Evolutionary conservation across 2,888 invertebrate genomes (phyloP), one percentile per base, ranked within the genome.

Genomic region (Agrochola litura): DNA sequence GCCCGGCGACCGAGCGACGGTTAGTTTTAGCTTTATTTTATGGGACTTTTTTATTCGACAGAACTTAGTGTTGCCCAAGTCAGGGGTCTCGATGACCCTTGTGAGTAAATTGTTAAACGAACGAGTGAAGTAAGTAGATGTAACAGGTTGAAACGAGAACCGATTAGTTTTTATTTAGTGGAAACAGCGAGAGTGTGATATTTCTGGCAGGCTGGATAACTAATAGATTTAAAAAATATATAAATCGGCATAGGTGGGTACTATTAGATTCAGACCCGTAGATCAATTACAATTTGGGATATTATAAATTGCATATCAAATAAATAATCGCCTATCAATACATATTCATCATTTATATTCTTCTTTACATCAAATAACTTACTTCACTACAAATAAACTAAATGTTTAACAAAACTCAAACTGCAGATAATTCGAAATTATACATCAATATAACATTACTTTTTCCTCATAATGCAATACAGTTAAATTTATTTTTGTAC

Each of bases 11-110:
- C 91, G 89, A 87, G 90, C 89, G 86, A 88, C 90, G 89, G 91
- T 93, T 92, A 92, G 92, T 92, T 93, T 89, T 88, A 89, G 90
- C 91, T 92, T 92, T 91, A 90, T 90, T 92, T 90, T 90, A 90
- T 88, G 90, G 84, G 87, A 89, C 86, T 89, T 93, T 90, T 90
- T 91, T 90, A 89, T 91, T 89, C 86, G 86, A 85, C 90, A 88
- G 88, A 87, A 90, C 86, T 89, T 88, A 88, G 84, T 82, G 86
- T 87, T 87, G 78, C 76, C 77, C 81, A 89, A 88, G 83, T 89
- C 90, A 85, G 77, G 71, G 81, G 80, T 79, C 69, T 60, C 77
- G 72, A 84, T 86, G 75, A 81, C 81, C 82, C 86, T 79, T 84
- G 79, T 74, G 76, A 84, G 77, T 84, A 73, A 85, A 86, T 86